phyloP scores from a whole-genome alignment of 2,113 vertebrate species.

The Gymnogyps californianus region DNA sequence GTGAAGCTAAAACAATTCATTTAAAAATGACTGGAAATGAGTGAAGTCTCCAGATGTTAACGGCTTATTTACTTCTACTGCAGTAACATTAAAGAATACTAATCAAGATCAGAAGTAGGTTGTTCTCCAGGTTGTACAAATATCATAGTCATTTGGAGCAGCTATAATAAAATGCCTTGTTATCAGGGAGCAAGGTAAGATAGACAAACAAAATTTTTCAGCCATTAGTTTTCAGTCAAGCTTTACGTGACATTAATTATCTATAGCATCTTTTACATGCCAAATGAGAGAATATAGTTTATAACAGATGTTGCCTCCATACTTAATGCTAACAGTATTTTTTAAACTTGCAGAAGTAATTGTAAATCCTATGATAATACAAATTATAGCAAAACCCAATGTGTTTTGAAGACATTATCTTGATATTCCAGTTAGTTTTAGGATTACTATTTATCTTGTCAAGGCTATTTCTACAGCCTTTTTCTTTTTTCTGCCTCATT shows the following conservation, averaged over 20 bases:
- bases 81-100: neutral
- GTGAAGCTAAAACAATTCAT: neutral
- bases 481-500: neutral
- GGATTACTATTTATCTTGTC: neutral
- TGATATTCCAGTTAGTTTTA: neutral
- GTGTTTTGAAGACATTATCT: neutral
- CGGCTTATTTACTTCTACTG: neutral
- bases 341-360: neutral
- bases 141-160: neutral
- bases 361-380: neutral
- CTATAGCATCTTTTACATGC: neutral
- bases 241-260: neutral
- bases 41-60: constrained; percentile 6
- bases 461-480: neutral
- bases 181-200: neutral
- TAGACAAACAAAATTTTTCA: neutral
- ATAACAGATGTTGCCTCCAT: neutral
- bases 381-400: neutral
- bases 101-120: neutral
- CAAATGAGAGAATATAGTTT: neutral
- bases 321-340: neutral
- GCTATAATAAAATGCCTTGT: neutral
- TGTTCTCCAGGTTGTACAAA: neutral
- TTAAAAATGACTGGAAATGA: neutral
- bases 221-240: neutral